phyloP scores from a whole-genome alignment of 2,888 invertebrate genomes.

The Papilio protenor region DNA sequence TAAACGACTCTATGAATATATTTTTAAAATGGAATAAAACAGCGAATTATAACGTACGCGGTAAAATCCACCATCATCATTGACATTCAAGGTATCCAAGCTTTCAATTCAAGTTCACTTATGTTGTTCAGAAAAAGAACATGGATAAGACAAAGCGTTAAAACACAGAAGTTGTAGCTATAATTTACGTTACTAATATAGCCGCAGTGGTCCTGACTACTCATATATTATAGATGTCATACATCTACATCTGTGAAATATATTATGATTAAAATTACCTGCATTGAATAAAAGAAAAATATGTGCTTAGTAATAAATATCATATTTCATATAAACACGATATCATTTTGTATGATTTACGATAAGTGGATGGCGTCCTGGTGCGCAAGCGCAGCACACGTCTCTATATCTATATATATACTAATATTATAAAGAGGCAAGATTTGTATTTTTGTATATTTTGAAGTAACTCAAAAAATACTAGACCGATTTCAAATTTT shows the following conservation, averaged over 20 bases:
- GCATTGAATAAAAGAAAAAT: not conserved
- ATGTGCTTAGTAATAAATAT: not conserved
- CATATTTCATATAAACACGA: constrained; percentile 14
- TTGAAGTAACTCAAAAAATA: no score
- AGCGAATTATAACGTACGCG: no score
- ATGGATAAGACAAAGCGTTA: not conserved
- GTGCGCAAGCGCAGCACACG: not conserved
- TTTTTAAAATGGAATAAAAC: no score
- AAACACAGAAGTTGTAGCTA: not conserved
- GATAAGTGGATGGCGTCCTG: not conserved
- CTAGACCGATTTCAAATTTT: no score
- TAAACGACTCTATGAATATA: not conserved
- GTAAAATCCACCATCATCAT: no score
- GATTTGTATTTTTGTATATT: no score
- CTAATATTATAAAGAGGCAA: no score
- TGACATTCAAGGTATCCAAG: no score
- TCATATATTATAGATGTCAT: not conserved
- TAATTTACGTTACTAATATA: not conserved
- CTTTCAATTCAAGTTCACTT: no score
- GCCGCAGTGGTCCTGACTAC: not conserved
- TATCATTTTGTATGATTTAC: constrained; percentile 20
- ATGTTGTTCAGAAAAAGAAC: not conserved
- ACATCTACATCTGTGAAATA: not conserved
- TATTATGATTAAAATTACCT: constrained; percentile 4
- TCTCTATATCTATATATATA: no score